Evolutionary conservation across 2,113 vertebrate species (phyloP).

Genomic region (Crotalus helleri): DNA sequence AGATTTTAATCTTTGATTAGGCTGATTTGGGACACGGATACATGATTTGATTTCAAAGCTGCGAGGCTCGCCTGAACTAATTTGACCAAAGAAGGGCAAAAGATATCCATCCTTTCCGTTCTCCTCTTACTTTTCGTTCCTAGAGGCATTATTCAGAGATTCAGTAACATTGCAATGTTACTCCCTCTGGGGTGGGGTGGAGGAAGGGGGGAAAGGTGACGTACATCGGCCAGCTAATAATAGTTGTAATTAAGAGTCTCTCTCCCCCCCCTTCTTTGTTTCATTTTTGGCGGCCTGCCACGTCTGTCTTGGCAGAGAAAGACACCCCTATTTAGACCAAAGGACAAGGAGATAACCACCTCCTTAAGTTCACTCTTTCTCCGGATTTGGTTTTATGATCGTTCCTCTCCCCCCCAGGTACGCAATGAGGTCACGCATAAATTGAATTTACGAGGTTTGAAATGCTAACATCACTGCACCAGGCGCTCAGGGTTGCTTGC

Average conservation of each 20-base stretch:
- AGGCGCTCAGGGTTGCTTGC: background rate
- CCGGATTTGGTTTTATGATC: background rate
- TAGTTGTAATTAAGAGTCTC: conserved; percentile 18
- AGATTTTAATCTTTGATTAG: background rate
- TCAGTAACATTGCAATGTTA: conserved; percentile 18
- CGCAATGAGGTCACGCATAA: background rate
- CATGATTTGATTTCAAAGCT: background rate
- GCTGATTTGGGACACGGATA: background rate
- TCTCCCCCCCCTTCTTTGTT: background rate
- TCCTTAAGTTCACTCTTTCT: conserved; percentile 17
- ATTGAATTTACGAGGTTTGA: background rate
- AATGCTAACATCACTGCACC: background rate
- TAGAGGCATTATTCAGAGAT: background rate
- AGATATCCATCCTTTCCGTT: background rate
- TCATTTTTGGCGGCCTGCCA: conserved; percentile 25
- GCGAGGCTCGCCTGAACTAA: background rate
- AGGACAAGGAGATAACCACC: conserved; percentile 29
- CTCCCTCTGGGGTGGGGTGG: too few species aligned
- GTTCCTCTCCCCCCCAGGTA: background rate
- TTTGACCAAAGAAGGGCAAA: background rate
- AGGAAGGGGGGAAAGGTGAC: background rate
- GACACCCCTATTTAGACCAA: conserved; percentile 14
- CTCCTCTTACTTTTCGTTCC: background rate
- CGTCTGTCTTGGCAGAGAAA: conserved; percentile 5
- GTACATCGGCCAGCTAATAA: background rate